Percentiles rank a stretch among this genome's conserved stretches.
Conservation (phyloP, 2,113 vertebrate genomes). For the Embiotoca jacksoni region DNA sequence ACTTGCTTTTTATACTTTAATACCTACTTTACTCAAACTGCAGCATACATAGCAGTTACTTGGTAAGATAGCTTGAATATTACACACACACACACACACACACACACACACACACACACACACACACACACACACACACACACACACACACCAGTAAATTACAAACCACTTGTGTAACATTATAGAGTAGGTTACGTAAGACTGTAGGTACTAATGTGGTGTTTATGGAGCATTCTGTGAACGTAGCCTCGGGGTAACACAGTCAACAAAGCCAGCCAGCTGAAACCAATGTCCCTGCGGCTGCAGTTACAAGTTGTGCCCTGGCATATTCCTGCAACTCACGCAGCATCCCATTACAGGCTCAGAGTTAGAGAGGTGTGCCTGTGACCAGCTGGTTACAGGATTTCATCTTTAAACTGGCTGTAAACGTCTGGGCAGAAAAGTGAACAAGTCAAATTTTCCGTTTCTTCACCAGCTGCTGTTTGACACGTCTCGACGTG, state of each 20-base stretch:
- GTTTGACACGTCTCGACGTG: conserved; percentile 50
- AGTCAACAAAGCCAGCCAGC: conserved; percentile 52
- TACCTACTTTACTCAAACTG: conserved; percentile 1
- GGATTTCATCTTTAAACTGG: conserved; percentile 43
- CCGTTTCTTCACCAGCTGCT: conserved; percentile 37
- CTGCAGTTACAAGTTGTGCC: conserved; percentile 31
- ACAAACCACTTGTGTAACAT: neutral
- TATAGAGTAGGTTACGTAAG: neutral
- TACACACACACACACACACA: no score
- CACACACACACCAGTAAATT: neutral
- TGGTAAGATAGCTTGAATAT: neutral
- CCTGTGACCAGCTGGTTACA: conserved; percentile 48
- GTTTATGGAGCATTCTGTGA: conserved; percentile 16
- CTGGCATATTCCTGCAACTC: conserved; percentile 33
- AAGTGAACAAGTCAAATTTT: conserved; percentile 45
- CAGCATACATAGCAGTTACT: no score
- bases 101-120: no score
- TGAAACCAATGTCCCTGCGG: conserved; percentile 45
- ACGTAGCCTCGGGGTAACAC: conserved; percentile 25
- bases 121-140: no score
- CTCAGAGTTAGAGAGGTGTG: conserved; percentile 7
- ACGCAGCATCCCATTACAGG: conserved; percentile 24
- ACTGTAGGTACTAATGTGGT: neutral
- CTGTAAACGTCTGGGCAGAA: conserved; percentile 22
- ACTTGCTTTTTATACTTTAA: conserved; percentile 1